Percentiles rank a stretch among this genome's conserved stretches.
Conservation (phyloP, 2,113 vertebrate species). For the Rhabdornis inornatus region DNA sequence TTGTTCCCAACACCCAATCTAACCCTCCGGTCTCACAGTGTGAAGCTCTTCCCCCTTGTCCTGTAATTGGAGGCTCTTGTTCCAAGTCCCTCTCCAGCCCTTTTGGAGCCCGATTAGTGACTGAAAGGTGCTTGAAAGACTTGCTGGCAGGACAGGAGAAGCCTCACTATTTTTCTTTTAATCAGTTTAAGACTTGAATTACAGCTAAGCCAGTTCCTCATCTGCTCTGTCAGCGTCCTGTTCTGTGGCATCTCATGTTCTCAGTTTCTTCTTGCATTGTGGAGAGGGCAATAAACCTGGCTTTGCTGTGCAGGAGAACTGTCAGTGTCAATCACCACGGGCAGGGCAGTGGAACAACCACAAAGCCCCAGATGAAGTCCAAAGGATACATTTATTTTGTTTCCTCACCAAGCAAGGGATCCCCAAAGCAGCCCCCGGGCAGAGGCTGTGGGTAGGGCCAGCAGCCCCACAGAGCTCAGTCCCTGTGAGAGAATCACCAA, state of each 20-base stretch:
- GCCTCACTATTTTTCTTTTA: too few species aligned
- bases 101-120: too few species aligned
- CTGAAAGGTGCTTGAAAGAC: too few species aligned
- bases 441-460: neutral
- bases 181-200: neutral
- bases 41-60: too few species aligned
- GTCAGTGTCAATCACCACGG: neutral
- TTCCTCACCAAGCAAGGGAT: neutral
- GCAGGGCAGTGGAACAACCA: neutral
- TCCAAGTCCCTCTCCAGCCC: too few species aligned
- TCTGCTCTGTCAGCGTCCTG: neutral
- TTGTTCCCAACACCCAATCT: too few species aligned
- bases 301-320: neutral
- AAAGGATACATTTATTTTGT: neutral
- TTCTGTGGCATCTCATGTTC: neutral
- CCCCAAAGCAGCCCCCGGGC: neutral
- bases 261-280: too few species aligned
- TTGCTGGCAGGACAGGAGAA: too few species aligned
- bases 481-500: neutral
- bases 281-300: neutral
- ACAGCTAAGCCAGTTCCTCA: neutral
- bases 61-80: too few species aligned
- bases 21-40: too few species aligned
- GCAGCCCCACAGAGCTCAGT: neutral
- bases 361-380: neutral